phyloP scores from a whole-genome alignment of 2,888 invertebrate genomes.

The Acrocyrtus sp. region DNA sequence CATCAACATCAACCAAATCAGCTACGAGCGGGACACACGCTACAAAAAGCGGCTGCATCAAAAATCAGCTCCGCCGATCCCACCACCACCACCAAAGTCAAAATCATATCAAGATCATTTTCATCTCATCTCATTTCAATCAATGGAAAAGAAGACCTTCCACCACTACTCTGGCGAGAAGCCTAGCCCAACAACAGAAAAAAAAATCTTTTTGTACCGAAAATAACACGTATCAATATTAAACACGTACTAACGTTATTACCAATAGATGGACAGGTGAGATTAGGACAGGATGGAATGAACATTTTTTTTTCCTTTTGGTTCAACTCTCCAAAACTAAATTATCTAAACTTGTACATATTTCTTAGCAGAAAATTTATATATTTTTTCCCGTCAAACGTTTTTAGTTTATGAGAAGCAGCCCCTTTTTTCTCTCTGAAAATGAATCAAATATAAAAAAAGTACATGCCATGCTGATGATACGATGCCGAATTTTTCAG shows the following conservation, averaged over 20 bases:
- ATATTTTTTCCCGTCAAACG: too few species aligned
- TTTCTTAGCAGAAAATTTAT: too few species aligned
- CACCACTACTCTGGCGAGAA: neutral
- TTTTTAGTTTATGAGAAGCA: constrained; percentile 4
- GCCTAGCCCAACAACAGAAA: constrained; percentile 47
- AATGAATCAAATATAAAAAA: neutral
- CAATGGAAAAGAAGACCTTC: constrained; percentile 9
- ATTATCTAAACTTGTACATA: neutral
- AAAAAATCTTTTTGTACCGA: too few species aligned
- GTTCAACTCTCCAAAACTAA: constrained; percentile 12
- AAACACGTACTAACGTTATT: too few species aligned
- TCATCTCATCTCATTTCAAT: constrained; percentile 50
- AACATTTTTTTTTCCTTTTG: constrained; percentile 25
- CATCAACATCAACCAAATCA: too few species aligned
- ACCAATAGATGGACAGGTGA: constrained; percentile 54
- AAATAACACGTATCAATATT: too few species aligned
- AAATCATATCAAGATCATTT: constrained; percentile 37
- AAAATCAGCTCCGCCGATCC: constrained; percentile 2
- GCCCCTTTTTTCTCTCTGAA: neutral
- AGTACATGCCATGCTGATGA: too few species aligned
- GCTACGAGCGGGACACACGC: too few species aligned
- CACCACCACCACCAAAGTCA: constrained; percentile 26
- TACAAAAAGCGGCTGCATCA: too few species aligned
- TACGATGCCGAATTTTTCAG: too few species aligned
- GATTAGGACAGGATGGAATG: constrained; percentile 10